A percentile compares a stretch with the other conserved stretches of the same genome.
Evolutionary conservation across 1,140 invertebrate species (phyloP).

Genomic region (Nomia melanderi): DNA sequence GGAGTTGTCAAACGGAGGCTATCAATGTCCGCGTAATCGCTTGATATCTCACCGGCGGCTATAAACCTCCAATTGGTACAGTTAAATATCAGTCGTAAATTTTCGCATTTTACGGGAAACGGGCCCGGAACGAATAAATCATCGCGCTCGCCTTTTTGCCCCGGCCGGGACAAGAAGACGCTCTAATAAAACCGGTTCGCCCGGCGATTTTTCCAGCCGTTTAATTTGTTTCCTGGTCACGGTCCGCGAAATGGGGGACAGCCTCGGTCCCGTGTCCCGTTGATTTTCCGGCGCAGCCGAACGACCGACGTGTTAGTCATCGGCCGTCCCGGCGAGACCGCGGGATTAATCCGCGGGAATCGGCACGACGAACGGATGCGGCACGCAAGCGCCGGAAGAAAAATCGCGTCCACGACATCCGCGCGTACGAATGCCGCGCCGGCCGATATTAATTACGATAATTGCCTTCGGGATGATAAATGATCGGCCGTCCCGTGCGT

Average conservation of each 20-base stretch:
- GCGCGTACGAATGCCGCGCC: conserved; percentile 22
- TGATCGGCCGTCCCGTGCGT: conserved; percentile 63
- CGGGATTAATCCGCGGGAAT: not conserved
- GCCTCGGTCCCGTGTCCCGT: too few species aligned
- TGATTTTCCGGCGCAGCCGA: not conserved
- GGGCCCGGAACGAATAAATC: conserved; percentile 27
- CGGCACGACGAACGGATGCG: not conserved
- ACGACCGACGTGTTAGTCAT: not conserved
- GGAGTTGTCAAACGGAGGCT: not conserved
- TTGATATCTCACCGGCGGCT: not conserved
- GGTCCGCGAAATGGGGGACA: conserved; percentile 33
- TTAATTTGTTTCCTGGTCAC: conserved; percentile 41
- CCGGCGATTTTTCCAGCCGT: conserved; percentile 5
- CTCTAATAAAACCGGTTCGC: conserved; percentile 25
- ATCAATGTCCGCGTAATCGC: not conserved
- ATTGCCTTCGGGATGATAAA: conserved; percentile 74
- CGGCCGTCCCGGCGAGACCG: not conserved
- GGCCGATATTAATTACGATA: conserved; percentile 78
- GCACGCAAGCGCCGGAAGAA: conserved; percentile 19
- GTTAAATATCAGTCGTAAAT: conserved; percentile 15
- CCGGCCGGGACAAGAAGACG: not conserved
- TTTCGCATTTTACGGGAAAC: conserved; percentile 9
- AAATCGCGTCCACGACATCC: conserved; percentile 46
- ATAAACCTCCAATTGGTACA: not conserved
- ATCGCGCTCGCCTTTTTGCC: not conserved